Percentiles rank a stretch among this genome's conserved stretches.
phyloP scores from a whole-genome alignment of 2,113 vertebrate species.

The Pogonocichla stellata region DNA sequence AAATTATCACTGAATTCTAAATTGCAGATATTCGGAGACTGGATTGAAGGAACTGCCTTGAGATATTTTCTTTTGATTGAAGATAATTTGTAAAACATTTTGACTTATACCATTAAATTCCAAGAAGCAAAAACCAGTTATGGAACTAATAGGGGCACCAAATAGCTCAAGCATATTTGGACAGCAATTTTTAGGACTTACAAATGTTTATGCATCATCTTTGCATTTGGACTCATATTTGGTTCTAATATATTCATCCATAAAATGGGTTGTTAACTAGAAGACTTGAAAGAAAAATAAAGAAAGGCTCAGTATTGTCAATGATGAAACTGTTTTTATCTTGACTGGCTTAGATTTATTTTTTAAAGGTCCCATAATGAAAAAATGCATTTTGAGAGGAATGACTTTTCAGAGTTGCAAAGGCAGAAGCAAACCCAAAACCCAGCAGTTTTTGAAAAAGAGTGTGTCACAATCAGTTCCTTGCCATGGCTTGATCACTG shows the following conservation, averaged over 20 bases:
- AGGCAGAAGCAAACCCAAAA: background rate
- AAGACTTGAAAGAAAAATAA: background rate
- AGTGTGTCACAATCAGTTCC: background rate
- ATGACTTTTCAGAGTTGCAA: background rate
- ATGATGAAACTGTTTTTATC: background rate
- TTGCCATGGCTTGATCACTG: background rate
- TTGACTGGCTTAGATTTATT: background rate
- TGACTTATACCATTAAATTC: background rate
- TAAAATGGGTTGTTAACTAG: background rate
- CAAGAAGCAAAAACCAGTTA: background rate
- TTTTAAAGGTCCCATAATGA: background rate
- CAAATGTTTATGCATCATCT: background rate
- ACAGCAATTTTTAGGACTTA: background rate
- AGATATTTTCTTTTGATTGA: background rate
- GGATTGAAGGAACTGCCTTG: background rate
- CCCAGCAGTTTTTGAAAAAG: background rate
- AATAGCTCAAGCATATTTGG: background rate
- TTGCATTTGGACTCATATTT: background rate
- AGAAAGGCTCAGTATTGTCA: background rate
- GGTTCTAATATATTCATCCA: background rate
- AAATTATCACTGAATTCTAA: background rate
- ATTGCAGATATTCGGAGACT: background rate
- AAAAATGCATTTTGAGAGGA: background rate
- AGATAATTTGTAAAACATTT: background rate
- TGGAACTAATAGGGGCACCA: background rate